Percentiles rank a stretch among this genome's conserved stretches.
These are phyloP conservation scores for Calephelis virginiensis DNA, from an alignment of 1,140 invertebrate species.

Conservation along the genomic window DNA sequence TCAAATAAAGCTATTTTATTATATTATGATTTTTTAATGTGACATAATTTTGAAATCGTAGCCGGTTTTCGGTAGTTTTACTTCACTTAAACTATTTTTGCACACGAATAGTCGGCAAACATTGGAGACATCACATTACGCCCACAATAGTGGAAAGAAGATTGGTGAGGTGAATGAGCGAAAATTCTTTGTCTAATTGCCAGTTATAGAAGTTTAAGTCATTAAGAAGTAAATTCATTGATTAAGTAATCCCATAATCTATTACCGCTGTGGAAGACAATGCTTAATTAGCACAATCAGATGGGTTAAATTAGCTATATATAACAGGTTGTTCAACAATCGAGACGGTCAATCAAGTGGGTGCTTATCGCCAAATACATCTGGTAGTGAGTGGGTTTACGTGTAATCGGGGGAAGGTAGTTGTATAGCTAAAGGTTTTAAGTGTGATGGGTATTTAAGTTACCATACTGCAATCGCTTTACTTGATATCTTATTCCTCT, in stretches of 20 bases:
- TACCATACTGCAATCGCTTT: background rate
- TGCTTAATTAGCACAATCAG: conserved; percentile 9
- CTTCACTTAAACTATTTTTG: no score
- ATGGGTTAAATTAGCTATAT: conserved; percentile 17
- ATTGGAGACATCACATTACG: no score
- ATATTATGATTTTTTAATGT: no score
- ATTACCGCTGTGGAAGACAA: conserved; percentile 1
- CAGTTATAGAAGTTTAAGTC: background rate
- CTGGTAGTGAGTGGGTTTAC: conserved; percentile 42
- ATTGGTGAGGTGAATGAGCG: no score
- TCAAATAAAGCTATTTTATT: no score
- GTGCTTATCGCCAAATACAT: conserved; percentile 31
- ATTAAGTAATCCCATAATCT: conserved; percentile 12
- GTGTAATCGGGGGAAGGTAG: conserved; percentile 38
- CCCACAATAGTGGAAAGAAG: no score
- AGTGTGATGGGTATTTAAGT: background rate
- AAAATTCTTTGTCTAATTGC: no score
- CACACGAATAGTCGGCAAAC: no score
- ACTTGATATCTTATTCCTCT: no score
- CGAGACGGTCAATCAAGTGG: conserved; percentile 24
- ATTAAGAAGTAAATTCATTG: background rate
- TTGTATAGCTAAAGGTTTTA: background rate
- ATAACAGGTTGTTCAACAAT: conserved; percentile 4
- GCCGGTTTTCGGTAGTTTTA: no score
- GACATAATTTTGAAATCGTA: no score